A percentile compares a stretch with the other conserved stretches of the same genome.
phyloP scores from a whole-genome alignment of 1,140 invertebrate species.

The Cephus cinctus region DNA sequence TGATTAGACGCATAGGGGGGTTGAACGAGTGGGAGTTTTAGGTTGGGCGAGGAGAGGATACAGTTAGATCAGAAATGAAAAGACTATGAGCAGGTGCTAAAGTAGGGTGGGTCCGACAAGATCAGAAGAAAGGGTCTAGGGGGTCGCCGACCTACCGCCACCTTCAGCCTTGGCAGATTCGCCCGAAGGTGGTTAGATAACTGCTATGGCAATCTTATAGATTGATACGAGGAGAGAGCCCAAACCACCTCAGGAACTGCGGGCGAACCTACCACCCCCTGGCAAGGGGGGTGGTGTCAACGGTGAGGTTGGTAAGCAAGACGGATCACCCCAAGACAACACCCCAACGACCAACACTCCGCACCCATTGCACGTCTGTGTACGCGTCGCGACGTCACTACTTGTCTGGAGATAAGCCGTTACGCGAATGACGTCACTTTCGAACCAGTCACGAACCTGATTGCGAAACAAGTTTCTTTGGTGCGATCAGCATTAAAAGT shows the following conservation, averaged over 20 bases:
- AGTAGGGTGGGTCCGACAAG: too few relatives aligned
- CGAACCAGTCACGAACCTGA: background rate
- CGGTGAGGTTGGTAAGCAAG: slow-evolving; percentile 38
- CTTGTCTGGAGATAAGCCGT: slow-evolving; percentile 23
- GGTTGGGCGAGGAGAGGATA: slow-evolving; percentile 2
- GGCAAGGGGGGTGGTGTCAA: slow-evolving; percentile 43
- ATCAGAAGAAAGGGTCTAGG: too few relatives aligned
- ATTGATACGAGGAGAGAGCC: slow-evolving; percentile 22
- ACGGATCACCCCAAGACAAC: slow-evolving; percentile 41
- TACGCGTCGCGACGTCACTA: slow-evolving; percentile 10
- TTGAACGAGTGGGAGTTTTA: slow-evolving; percentile 14
- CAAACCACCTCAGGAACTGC: too few relatives aligned
- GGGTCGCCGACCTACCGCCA: too few relatives aligned
- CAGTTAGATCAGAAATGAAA: slow-evolving; percentile 23
- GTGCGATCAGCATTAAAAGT: background rate
- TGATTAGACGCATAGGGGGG: slow-evolving; percentile 3
- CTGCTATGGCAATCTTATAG: slow-evolving; percentile 9
- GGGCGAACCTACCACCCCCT: too few relatives aligned
- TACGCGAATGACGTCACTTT: background rate
- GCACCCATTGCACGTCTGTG: slow-evolving; percentile 24
- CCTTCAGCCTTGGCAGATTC: too few relatives aligned
- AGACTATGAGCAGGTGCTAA: too few relatives aligned
- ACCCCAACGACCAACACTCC: slow-evolving; percentile 29
- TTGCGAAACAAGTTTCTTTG: too few relatives aligned
- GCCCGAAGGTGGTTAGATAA: slow-evolving; percentile 22